These are phyloP conservation scores for Paracanthobrama guichenoti DNA, from an alignment of 2,113 vertebrate genomes.

Conservation along the genomic window DNA sequence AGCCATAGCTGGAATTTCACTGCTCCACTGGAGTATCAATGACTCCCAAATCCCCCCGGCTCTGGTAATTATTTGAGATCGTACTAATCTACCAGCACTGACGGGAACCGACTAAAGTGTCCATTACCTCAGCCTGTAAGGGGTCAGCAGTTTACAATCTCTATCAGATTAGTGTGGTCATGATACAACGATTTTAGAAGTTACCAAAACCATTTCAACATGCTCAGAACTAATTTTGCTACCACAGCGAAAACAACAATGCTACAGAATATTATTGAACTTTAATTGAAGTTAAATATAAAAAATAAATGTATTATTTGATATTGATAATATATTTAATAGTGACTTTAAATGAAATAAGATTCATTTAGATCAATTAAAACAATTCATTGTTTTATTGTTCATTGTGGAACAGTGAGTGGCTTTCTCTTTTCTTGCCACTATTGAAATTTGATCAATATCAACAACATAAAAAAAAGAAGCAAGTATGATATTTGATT, in stretches of 20 bases:
- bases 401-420: too few relatives aligned
- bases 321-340: too few relatives aligned
- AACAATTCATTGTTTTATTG: too few relatives aligned
- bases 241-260: not conserved
- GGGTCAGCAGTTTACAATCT: conserved; percentile 24
- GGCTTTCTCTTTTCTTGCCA: too few relatives aligned
- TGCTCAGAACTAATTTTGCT: not conserved
- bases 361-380: too few relatives aligned
- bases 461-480: not conserved
- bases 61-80: conserved; percentile 42
- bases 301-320: too few relatives aligned
- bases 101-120: conserved; percentile 19
- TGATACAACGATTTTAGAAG: not conserved
- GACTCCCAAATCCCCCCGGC: conserved; percentile 17
- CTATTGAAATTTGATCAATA: not conserved
- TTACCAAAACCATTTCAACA: not conserved
- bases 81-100: not conserved
- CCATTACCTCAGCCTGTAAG: conserved; percentile 24
- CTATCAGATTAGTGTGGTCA: not conserved
- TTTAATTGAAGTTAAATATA: too few relatives aligned
- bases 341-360: too few relatives aligned
- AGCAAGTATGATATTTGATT: not conserved
- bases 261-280: too few relatives aligned
- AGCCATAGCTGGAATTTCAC: conserved; percentile 11
- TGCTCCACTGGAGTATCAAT: conserved; percentile 30